Conservation (phyloP, 2,888 invertebrate species). For the Philhelius pedissequus region DNA sequence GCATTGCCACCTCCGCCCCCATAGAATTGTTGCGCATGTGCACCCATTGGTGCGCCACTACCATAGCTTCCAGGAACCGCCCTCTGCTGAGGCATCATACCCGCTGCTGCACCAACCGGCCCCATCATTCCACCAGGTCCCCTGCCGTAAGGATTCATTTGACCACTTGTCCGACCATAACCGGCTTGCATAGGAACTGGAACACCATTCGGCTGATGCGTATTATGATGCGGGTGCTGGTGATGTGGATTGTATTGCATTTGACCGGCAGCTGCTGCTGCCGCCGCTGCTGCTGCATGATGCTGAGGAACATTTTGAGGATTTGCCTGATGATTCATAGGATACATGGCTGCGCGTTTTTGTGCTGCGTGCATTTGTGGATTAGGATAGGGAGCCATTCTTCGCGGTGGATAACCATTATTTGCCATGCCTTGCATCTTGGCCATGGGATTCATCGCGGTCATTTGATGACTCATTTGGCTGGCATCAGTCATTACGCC, state of each 20-base stretch:
- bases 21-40: constrained; percentile 73
- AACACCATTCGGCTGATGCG: constrained; percentile 76
- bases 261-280: constrained; percentile 75
- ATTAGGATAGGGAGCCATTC: constrained; percentile 91
- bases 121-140: constrained; percentile 76
- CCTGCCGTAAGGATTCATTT: constrained; percentile 73
- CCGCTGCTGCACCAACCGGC: constrained; percentile 74
- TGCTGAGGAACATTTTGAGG: constrained; percentile 81
- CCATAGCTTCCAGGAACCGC: constrained; percentile 72
- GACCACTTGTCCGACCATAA: constrained; percentile 75
- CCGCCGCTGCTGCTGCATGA: constrained; percentile 69
- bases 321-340: constrained; percentile 79
- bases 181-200: constrained; percentile 78
- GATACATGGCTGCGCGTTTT: constrained; percentile 80
- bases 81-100: constrained; percentile 73
- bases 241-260: constrained; percentile 76
- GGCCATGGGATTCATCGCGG: constrained; percentile 84
- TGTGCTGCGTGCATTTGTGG: constrained; percentile 92
- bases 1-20: constrained; percentile 70
- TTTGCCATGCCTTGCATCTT: constrained; percentile 81
- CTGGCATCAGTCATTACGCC: constrained; percentile 62
- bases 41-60: constrained; percentile 71
- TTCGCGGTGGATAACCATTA: constrained; percentile 84
- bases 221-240: constrained; percentile 73
- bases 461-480: constrained; percentile 83